These are phyloP conservation scores for Oreochromis niloticus DNA, from an alignment of 2,113 vertebrate species.

Conservation along the genomic window DNA sequence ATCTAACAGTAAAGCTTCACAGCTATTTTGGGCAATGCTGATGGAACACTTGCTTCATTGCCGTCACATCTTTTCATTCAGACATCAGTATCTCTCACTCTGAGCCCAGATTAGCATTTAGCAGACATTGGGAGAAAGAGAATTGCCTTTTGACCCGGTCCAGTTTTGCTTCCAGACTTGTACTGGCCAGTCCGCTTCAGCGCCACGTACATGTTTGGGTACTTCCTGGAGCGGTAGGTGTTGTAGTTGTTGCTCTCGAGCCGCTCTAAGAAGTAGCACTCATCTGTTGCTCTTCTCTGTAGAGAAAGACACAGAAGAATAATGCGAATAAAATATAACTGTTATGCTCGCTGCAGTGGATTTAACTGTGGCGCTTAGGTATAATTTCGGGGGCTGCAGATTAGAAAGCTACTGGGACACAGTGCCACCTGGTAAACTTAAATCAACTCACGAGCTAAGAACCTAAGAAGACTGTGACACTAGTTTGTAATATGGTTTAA, in stretches of 20 bases:
- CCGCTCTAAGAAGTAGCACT: constrained; percentile 93
- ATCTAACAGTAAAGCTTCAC: constrained; percentile 34
- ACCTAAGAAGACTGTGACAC: neutral
- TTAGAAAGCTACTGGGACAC: neutral
- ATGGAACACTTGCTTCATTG: constrained; percentile 17
- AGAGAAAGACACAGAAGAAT: constrained; percentile 9
- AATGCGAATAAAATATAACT: neutral
- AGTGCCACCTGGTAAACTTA: neutral
- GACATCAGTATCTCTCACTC: neutral
- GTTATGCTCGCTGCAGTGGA: neutral
- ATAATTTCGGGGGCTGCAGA: neutral
- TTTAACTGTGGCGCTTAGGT: neutral
- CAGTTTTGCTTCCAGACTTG: constrained; percentile 89
- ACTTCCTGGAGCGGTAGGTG: constrained; percentile 94
- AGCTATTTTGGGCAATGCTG: constrained; percentile 35
- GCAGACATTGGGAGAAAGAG: constrained; percentile 97
- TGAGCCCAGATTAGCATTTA: constrained; percentile 75
- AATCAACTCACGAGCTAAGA: neutral
- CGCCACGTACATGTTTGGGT: constrained; percentile 92
- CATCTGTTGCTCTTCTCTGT: constrained; percentile 91
- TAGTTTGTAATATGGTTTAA: neutral
- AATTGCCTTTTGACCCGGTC: constrained; percentile 95
- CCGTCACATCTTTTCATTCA: constrained; percentile 34
- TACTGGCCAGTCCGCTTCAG: constrained; percentile 94
- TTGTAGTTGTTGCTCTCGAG: constrained; percentile 98